A percentile compares a stretch with the other conserved stretches of the same genome.
Conservation (phyloP, 2,888 invertebrate species). For the Eucriotettix oculatus region DNA sequence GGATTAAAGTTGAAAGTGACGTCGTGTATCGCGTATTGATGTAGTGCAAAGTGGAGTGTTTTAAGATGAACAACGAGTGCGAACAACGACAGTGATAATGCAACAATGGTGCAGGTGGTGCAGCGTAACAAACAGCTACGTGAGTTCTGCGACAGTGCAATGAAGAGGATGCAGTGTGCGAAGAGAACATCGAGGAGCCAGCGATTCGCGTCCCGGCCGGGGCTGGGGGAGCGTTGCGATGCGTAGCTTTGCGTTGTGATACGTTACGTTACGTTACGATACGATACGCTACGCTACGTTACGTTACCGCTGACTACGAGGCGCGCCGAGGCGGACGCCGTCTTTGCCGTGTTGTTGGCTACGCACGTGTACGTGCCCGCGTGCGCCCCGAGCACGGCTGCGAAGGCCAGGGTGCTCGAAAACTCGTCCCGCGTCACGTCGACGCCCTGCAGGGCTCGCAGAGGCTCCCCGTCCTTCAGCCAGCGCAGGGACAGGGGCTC, state of each 20-base stretch:
- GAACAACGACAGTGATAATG: too few species aligned
- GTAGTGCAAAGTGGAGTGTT: too few species aligned
- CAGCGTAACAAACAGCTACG: too few species aligned
- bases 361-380: constrained; percentile 20
- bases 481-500: constrained; percentile 28
- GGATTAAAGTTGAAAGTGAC: too few species aligned
- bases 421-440: constrained; percentile 19
- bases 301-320: constrained; percentile 18
- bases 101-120: too few species aligned
- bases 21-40: too few species aligned
- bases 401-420: constrained; percentile 23
- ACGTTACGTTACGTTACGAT: constrained; percentile 1
- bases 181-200: too few species aligned
- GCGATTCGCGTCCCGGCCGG: background rate
- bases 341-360: constrained; percentile 18
- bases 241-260: background rate
- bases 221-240: background rate
- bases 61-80: too few species aligned
- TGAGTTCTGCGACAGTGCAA: too few species aligned
- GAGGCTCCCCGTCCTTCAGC: constrained; percentile 27
- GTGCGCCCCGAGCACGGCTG: constrained; percentile 22
- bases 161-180: too few species aligned
- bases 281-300: background rate
- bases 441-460: constrained; percentile 23
- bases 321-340: constrained; percentile 17